Percentiles rank a stretch among this genome's conserved stretches.
Conservation (phyloP, 2,797 vertebrate genomes). For the Pagetopsis macropterus region DNA sequence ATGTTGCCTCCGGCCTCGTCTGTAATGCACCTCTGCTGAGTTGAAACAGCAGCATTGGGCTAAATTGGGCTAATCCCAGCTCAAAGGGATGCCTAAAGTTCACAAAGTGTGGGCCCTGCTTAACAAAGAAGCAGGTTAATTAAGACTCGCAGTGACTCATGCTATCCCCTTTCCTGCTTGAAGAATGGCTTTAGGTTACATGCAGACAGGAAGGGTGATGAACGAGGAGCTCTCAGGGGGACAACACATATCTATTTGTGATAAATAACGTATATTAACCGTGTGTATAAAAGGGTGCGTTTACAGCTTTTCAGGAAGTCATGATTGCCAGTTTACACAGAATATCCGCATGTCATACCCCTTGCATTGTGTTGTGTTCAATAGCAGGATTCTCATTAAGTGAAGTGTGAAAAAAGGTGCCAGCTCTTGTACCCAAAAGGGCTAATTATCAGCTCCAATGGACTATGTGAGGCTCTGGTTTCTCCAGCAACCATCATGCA, state of each 20-base stretch:
- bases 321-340: slow-evolving; percentile 51
- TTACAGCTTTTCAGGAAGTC: slow-evolving; percentile 56
- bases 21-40: slow-evolving; percentile 70
- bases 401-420: slow-evolving; percentile 75
- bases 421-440: slow-evolving; percentile 75
- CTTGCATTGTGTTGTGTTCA: slow-evolving; percentile 32
- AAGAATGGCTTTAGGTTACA: slow-evolving; percentile 55
- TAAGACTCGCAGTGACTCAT: slow-evolving; percentile 70
- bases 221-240: slow-evolving; percentile 37
- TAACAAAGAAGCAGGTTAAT: slow-evolving; percentile 78
- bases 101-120: slow-evolving; percentile 72
- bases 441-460: slow-evolving; percentile 80
- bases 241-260: slow-evolving; percentile 51
- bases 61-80: slow-evolving; percentile 79
- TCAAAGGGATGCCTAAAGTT: slow-evolving; percentile 80
- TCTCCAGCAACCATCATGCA: slow-evolving; percentile 75
- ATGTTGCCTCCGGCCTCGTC: slow-evolving; percentile 63
- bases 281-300: slow-evolving; percentile 61
- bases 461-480: slow-evolving; percentile 71
- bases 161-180: slow-evolving; percentile 36
- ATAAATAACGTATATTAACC: slow-evolving; percentile 70
- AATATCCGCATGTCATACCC: slow-evolving; percentile 31
- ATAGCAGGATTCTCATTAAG: slow-evolving; percentile 72
- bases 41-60: slow-evolving; percentile 72
- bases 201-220: slow-evolving; percentile 52